Evolutionary conservation across 1,140 invertebrate genomes (phyloP).

Genomic region (Magallana ariakensis): DNA sequence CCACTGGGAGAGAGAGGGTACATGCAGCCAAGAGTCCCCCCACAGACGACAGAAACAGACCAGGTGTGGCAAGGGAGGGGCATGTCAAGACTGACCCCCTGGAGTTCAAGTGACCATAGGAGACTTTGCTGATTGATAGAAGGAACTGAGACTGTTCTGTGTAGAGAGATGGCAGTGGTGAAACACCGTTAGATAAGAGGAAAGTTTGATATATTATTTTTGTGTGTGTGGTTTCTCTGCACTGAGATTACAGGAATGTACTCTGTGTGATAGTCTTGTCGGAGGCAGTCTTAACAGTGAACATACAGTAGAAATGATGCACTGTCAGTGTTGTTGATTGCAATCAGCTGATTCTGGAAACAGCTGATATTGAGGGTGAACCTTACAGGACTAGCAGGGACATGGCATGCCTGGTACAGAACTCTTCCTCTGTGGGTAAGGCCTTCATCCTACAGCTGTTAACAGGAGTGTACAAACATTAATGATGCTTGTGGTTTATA

Average conservation of each 20-base stretch:
- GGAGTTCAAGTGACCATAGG: neutral
- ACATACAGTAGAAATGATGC: neutral
- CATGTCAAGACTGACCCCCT: neutral
- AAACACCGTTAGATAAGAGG: slow-evolving; percentile 23
- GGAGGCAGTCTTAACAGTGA: neutral
- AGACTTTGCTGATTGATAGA: neutral
- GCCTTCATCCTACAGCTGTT: neutral
- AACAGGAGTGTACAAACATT: slow-evolving; percentile 7
- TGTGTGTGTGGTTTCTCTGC: slow-evolving; percentile 32
- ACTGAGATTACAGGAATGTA: neutral
- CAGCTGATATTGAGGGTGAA: neutral
- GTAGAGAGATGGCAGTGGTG: slow-evolving; percentile 1
- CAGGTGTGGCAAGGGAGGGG: slow-evolving; percentile 21
- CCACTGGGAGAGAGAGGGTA: neutral
- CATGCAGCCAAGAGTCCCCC: neutral
- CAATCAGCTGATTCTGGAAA: slow-evolving; percentile 27
- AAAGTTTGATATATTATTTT: slow-evolving; percentile 13
- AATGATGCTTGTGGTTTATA: neutral
- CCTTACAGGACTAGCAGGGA: neutral
- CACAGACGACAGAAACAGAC: neutral
- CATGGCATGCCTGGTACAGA: slow-evolving; percentile 26
- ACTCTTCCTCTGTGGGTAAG: slow-evolving; percentile 26
- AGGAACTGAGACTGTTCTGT: neutral
- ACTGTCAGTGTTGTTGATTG: slow-evolving; percentile 7
- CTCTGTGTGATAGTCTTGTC: neutral